phyloP scores from a whole-genome alignment of 1,140 invertebrate genomes.

The Pentalonia nigronervosa region DNA sequence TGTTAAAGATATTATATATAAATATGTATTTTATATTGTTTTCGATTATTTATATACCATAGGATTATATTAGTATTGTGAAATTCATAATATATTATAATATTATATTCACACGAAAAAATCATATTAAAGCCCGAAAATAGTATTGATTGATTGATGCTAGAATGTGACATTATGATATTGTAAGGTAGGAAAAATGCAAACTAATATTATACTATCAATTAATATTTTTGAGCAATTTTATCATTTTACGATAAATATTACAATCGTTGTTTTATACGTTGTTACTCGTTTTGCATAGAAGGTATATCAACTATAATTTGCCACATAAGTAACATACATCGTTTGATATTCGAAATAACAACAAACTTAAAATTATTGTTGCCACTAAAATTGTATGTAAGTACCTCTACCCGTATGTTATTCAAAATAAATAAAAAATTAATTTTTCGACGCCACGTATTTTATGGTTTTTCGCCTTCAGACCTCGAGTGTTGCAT shows the following conservation, averaged over 20 bases:
- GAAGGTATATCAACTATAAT: too few relatives aligned
- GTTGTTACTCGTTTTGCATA: not conserved
- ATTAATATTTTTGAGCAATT: too few relatives aligned
- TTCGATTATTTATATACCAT: not conserved
- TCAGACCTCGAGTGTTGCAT: not conserved
- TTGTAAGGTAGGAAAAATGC: not conserved
- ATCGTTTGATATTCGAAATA: too few relatives aligned
- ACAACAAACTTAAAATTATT: too few relatives aligned
- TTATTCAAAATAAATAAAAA: not conserved
- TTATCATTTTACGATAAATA: too few relatives aligned
- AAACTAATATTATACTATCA: not conserved
- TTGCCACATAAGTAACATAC: not conserved
- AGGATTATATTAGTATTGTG: not conserved
- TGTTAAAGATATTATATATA: not conserved
- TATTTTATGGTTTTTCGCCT: not conserved
- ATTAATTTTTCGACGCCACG: not conserved
- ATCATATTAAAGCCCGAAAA: not conserved
- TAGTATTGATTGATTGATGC: not conserved
- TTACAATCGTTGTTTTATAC: not conserved
- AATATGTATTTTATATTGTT: not conserved
- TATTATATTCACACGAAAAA: not conserved
- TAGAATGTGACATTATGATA: not conserved
- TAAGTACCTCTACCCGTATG: not conserved
- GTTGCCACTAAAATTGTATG: not conserved
- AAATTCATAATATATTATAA: not conserved